Evolutionary conservation across 2,888 invertebrate genomes (phyloP).

Genomic region (Phasia obesa): DNA sequence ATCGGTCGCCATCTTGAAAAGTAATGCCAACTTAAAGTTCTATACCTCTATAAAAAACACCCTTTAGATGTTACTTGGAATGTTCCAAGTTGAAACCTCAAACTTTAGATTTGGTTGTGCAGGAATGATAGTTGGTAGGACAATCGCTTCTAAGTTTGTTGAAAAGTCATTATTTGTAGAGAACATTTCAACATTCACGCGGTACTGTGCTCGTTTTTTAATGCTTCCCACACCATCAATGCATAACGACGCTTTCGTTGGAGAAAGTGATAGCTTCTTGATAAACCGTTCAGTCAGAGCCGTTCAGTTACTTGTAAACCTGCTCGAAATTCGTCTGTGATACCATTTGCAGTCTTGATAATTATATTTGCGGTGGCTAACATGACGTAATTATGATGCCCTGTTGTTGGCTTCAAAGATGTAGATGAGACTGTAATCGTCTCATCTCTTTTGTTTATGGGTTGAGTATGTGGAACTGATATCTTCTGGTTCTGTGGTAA

Average conservation of each 20-base stretch:
- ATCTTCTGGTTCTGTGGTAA: neutral
- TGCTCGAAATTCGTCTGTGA: too few species aligned
- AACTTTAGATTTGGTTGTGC: neutral
- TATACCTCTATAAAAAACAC: too few species aligned
- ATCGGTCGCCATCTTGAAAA: too few species aligned
- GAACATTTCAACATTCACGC: neutral
- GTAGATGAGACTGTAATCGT: neutral
- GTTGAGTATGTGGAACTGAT: neutral
- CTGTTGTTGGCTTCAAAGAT: too few species aligned
- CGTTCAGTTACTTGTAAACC: too few species aligned
- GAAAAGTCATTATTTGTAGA: neutral
- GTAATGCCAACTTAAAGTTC: too few species aligned
- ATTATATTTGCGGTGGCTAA: too few species aligned
- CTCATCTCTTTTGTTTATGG: neutral
- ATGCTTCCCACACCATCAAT: neutral
- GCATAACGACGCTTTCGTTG: neutral
- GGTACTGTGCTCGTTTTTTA: neutral
- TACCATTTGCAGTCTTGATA: too few species aligned
- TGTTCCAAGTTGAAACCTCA: neutral
- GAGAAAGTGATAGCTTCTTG: too few species aligned
- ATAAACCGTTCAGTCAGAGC: too few species aligned
- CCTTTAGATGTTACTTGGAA: too few species aligned
- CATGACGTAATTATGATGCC: too few species aligned
- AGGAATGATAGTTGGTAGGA: neutral
- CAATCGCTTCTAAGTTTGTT: neutral